These are phyloP conservation scores for Drosophila willistoni DNA, from an alignment of 1,140 invertebrate genomes.

Conservation along the genomic window DNA sequence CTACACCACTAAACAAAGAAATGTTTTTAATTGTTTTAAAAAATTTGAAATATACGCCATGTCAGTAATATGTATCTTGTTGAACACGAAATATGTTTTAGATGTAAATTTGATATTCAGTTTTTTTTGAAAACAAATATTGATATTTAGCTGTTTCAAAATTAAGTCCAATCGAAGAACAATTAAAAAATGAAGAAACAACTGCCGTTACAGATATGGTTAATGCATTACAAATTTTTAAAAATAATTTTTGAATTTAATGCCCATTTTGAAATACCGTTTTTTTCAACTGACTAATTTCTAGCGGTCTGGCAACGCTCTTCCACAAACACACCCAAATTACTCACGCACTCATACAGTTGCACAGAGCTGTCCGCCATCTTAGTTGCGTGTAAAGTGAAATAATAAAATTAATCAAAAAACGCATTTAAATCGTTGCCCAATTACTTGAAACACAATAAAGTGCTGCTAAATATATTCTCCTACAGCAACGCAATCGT, in stretches of 20 bases:
- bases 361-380: slow-evolving; percentile 44
- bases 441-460: slow-evolving; percentile 56
- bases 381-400: slow-evolving; percentile 39
- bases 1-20: neutral
- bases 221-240: neutral
- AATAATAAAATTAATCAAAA: slow-evolving; percentile 63
- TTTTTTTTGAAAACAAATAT: too few relatives aligned
- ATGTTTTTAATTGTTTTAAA: neutral
- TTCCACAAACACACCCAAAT: slow-evolving; percentile 36
- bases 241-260: neutral
- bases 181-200: too few relatives aligned
- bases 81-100: too few relatives aligned
- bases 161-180: too few relatives aligned
- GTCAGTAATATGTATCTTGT: too few relatives aligned
- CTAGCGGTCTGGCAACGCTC: slow-evolving; percentile 21
- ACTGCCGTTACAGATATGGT: too few relatives aligned
- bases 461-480: slow-evolving; percentile 59
- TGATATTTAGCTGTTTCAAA: too few relatives aligned
- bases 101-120: too few relatives aligned
- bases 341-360: slow-evolving; percentile 23
- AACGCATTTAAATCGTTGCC: slow-evolving; percentile 73
- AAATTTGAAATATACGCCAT: too few relatives aligned
- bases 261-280: neutral
- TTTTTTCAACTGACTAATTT: slow-evolving; percentile 7
- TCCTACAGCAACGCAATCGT: slow-evolving; percentile 51